Evolutionary conservation across 2,888 invertebrate species (phyloP).

Genomic region (Agriopis leucophaearia): DNA sequence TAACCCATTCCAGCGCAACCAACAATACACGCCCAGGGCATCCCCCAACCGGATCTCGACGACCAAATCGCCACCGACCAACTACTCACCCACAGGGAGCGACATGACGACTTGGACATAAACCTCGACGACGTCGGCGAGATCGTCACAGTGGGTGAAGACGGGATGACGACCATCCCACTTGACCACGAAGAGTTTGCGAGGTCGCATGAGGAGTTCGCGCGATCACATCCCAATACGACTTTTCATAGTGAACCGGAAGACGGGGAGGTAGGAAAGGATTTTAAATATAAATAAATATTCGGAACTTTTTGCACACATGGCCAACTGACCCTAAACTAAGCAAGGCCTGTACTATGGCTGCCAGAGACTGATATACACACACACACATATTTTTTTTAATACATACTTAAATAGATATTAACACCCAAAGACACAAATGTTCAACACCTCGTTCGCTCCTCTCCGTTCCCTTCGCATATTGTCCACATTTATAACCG

Average conservation of each 20-base stretch:
- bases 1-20: slow-evolving; percentile 67
- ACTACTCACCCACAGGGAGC: slow-evolving; percentile 56
- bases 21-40: slow-evolving; percentile 57
- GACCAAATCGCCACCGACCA: slow-evolving; percentile 80
- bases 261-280: slow-evolving; percentile 63
- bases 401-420: no score
- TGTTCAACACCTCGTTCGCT: no score
- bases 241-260: slow-evolving; percentile 83
- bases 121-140: slow-evolving; percentile 73
- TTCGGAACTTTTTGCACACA: no score
- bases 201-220: slow-evolving; percentile 81
- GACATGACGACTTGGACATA: slow-evolving; percentile 62
- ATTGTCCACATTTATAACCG: no score
- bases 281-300: no score
- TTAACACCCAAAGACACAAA: no score
- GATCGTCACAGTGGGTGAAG: slow-evolving; percentile 77
- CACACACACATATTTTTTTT: no score
- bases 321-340: no score
- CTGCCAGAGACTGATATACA: no score
- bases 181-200: slow-evolving; percentile 83
- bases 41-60: slow-evolving; percentile 76
- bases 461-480: no score
- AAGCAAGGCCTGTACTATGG: no score
- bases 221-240: slow-evolving; percentile 80
- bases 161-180: slow-evolving; percentile 72